Evolutionary conservation across 1,140 invertebrate species (phyloP), one percentile per base, ranked within the genome.

Genomic region (Telenomus remus): DNA sequence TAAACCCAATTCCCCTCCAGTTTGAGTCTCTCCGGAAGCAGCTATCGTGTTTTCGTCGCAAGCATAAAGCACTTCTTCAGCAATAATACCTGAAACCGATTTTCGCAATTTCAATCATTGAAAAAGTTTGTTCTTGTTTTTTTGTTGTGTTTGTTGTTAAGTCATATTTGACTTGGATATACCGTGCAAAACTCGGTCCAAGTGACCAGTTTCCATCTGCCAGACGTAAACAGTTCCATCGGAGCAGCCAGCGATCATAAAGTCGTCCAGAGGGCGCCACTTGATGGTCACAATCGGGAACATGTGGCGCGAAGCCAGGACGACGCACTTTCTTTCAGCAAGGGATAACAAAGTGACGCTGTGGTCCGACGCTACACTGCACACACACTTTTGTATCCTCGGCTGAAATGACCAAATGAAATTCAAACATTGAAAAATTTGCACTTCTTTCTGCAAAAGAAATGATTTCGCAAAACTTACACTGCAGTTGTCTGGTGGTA

Each of bases 191-290:
- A 99, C 97, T 49, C 98, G 91, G 88, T 99, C 98, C 61, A 99
- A 85, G 85, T 99, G 97, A 1, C 97, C 97, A 46, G 98, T 99
- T 89, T 99, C 98, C 97, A 99, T 99, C 90, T 99, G 97, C 98
- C 98, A 99, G 0, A 99, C 96, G 85, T 99, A 98, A 8, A 99
- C 97, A 5, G 96, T 97, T 11, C 97, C 97, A 89, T 99, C 98
- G 9, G 96, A 95, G 84, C 97, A 98, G n/a, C 96, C 96, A 12
- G 99, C 95, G 72, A 99, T 94, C 91, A 99, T 96, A 83, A 99
- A 99, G 85, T 99, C 98, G 86, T 99, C 98, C 1, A 97, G 90
- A 0, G 98, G 97, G 19, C 98, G 90, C 97, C 97, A 99, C 86
- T 98, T 98, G 56, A 99, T 98, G 19, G 93, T 94, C 5, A 95